Evolutionary conservation across 2,888 invertebrate genomes (phyloP), one percentile per base, ranked within the genome.

Genomic region (Dynastes grantii): DNA sequence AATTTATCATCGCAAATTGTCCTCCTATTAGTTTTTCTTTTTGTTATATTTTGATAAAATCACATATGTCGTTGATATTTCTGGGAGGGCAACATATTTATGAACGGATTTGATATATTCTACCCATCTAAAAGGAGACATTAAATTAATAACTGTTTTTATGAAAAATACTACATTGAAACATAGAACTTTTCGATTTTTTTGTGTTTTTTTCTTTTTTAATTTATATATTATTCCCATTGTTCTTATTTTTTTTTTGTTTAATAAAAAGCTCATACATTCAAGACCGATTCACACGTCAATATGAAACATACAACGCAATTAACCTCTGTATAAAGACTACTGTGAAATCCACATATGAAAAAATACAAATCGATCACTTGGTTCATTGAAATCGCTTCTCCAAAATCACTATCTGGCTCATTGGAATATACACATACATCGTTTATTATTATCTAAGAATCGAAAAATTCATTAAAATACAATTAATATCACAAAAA

Each of bases 101-200:
- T 87, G 85, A 86, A 86, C 86, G 86, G 86, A 87, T 85, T 86
- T 86, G 85, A 87, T 87, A 87, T 86, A 86, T 84, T 87, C 85
- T 87, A 87, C 37, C 11, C 37, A 68, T 29, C 86, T 87, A 87
- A 84, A 81, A 80, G 83, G 84, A 80, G 81, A 85, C 85, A 85
- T 81, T 82, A 81, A 83, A 82, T 81, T 85, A 82, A 81, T 73
- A 85, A 86, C 85, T 81, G 81, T 84, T 78, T 78, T 61, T 29
- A 27, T 83, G 83, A 80, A 81, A 84, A 78, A 83, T 84, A 84
- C 83, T 81, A 85, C 84, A 85, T 83, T 84, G 81, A 85, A 83
- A 85, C 83, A 83, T 81, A 83, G 80, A 81, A 77, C 65, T 77
- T 76, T 67, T 67, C 45, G 16, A 61, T 61, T 16, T 45, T 22